Evolutionary conservation across 1,140 invertebrate species (phyloP).

Genomic region (Scylla paramamosain): DNA sequence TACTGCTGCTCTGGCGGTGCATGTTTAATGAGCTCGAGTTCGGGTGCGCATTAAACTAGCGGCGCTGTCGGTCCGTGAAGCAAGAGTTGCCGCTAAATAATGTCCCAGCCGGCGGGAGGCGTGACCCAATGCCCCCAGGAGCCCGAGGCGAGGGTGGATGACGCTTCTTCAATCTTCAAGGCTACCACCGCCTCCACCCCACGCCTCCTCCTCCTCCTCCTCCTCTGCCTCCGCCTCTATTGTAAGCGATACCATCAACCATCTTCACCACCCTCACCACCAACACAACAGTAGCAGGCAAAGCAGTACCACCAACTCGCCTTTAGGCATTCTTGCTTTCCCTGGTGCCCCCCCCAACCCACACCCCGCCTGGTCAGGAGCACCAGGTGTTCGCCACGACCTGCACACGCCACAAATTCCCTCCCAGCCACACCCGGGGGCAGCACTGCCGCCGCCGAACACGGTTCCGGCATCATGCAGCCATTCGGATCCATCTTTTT

Average conservation of each 20-base stretch:
- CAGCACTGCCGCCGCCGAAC: background rate
- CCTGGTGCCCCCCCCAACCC: background rate
- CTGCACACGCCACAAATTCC: background rate
- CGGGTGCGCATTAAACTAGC: background rate
- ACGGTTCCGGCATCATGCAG: background rate
- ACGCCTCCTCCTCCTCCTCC: background rate
- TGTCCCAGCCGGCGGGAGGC: background rate
- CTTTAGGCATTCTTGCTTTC: background rate
- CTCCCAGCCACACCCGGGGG: background rate
- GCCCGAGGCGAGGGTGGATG: background rate
- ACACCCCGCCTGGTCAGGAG: background rate
- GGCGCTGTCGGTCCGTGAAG: background rate
- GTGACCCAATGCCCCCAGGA: background rate
- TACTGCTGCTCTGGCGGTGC: background rate
- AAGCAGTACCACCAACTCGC: background rate
- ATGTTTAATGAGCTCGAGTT: background rate
- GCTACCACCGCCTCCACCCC: background rate
- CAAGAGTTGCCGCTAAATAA: background rate
- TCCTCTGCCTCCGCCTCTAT: background rate
- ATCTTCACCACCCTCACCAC: background rate
- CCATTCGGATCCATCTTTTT: background rate
- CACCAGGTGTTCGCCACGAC: background rate
- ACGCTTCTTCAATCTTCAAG: background rate
- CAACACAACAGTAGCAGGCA: background rate
- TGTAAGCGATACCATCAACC: background rate